phyloP scores from a whole-genome alignment of 2,888 invertebrate species.

The Mystacides longicornis region DNA sequence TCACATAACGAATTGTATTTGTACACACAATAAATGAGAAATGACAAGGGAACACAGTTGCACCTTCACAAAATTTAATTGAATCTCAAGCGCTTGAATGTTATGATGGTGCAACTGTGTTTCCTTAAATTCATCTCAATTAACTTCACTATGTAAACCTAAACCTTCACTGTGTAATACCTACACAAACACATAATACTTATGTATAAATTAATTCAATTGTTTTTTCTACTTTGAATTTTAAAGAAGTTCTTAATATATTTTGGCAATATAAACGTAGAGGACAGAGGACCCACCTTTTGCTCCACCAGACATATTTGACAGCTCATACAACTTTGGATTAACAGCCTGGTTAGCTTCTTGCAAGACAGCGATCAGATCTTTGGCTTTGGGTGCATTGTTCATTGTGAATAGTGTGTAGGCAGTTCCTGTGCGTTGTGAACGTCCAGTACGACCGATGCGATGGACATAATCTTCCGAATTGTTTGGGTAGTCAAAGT shows the following conservation, averaged over 20 bases:
- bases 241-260: too few relatives aligned
- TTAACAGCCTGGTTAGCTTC: constrained; percentile 94
- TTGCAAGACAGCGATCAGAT: constrained; percentile 82
- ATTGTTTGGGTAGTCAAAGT: constrained; percentile 95
- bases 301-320: constrained; percentile 34
- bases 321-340: constrained; percentile 75
- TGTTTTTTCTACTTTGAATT: too few relatives aligned
- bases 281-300: constrained; percentile 30
- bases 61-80: too few relatives aligned
- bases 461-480: constrained; percentile 97
- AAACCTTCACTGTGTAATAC: too few relatives aligned
- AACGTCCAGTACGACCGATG: constrained; percentile 92
- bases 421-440: constrained; percentile 88
- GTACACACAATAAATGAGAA: not conserved
- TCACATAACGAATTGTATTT: not conserved
- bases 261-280: too few relatives aligned
- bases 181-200: too few relatives aligned
- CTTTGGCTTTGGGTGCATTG: constrained; percentile 85
- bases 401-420: constrained; percentile 92
- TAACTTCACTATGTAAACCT: too few relatives aligned
- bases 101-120: too few relatives aligned
- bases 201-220: too few relatives aligned
- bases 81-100: too few relatives aligned
- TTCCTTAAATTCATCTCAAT: too few relatives aligned
- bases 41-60: too few relatives aligned